Percentiles rank a stretch among this genome's conserved stretches.
These are phyloP conservation scores for Agelastica alni DNA, from an alignment of 2,888 invertebrate species.

Conservation along the genomic window DNA sequence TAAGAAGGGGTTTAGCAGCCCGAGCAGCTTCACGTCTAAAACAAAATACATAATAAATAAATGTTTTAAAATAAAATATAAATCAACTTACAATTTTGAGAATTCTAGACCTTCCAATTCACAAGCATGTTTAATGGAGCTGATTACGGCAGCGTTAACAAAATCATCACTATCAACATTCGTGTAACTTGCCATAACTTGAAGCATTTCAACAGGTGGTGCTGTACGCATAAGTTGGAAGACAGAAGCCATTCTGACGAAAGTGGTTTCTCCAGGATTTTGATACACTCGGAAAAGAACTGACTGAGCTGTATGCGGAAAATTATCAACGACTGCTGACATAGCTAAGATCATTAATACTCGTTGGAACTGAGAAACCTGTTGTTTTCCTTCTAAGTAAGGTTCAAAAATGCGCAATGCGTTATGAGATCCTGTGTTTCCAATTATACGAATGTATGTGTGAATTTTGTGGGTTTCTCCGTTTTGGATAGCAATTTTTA, in stretches of 20 bases:
- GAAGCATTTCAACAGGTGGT: slow-evolving; percentile 67
- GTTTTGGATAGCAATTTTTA: slow-evolving; percentile 61
- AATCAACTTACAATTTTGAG: slow-evolving; percentile 38
- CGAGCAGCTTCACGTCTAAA: slow-evolving; percentile 54
- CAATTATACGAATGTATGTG: slow-evolving; percentile 67
- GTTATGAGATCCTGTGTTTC: slow-evolving; percentile 66
- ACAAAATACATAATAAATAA: slow-evolving; percentile 15
- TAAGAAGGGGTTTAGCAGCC: slow-evolving; percentile 53
- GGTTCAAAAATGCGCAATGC: slow-evolving; percentile 67
- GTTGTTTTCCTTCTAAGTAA: slow-evolving; percentile 67
- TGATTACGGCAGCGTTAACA: slow-evolving; percentile 68
- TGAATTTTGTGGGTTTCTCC: slow-evolving; percentile 64
- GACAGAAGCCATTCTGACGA: slow-evolving; percentile 69
- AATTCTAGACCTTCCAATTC: slow-evolving; percentile 49
- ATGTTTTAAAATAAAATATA: neutral
- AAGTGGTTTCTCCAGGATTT: slow-evolving; percentile 67
- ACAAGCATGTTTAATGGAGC: slow-evolving; percentile 63
- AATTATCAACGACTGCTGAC: slow-evolving; percentile 58
- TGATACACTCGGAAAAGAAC: slow-evolving; percentile 69
- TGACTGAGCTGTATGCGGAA: slow-evolving; percentile 61
- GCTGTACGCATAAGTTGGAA: slow-evolving; percentile 64
- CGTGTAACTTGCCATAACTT: slow-evolving; percentile 72
- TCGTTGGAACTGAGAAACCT: slow-evolving; percentile 65
- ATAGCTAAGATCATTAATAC: slow-evolving; percentile 66
- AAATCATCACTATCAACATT: slow-evolving; percentile 66